Evolutionary conservation across 2,797 vertebrate species (phyloP).

Genomic region (Liparis tanakae): DNA sequence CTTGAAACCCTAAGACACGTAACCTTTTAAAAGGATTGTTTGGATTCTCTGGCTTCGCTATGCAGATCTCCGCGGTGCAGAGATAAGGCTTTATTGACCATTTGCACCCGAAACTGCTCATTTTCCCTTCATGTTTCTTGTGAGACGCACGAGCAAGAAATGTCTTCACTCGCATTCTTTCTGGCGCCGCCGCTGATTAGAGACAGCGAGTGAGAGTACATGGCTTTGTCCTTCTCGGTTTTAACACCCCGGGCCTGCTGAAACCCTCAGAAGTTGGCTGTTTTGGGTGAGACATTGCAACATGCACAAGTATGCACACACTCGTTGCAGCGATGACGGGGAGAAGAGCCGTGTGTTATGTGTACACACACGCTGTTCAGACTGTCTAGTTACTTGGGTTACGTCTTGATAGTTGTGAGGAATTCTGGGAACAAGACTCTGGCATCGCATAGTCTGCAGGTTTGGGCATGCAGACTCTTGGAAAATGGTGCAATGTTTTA

Average conservation of each 20-base stretch:
- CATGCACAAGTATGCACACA: background rate
- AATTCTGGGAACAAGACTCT: constrained; percentile 12
- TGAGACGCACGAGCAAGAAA: constrained; percentile 5
- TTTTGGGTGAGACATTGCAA: constrained; percentile 3
- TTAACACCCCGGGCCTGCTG: constrained; percentile 23
- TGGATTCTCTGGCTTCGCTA: constrained; percentile 4
- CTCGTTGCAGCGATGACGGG: background rate
- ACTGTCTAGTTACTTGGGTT: constrained; percentile 21
- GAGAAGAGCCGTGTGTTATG: constrained; percentile 2
- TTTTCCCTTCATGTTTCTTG: constrained; percentile 11
- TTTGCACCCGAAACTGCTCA: constrained; percentile 7
- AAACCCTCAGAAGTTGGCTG: constrained; percentile 12
- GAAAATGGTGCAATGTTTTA: constrained; percentile 36
- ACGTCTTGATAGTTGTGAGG: constrained; percentile 14
- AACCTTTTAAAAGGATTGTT: constrained; percentile 16
- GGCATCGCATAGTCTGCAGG: constrained; percentile 42
- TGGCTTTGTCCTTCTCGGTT: constrained; percentile 34
- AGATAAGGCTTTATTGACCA: background rate
- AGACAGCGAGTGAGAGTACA: constrained; percentile 19
- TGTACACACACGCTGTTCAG: constrained; percentile 10
- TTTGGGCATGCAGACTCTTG: constrained; percentile 53
- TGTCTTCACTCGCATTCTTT: constrained; percentile 30
- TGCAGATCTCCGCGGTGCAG: background rate
- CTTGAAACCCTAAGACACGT: constrained; percentile 29
- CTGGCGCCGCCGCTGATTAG: constrained; percentile 19